These are phyloP conservation scores for Creontiades dilutus DNA, from an alignment of 2,888 invertebrate genomes.

Conservation along the genomic window DNA sequence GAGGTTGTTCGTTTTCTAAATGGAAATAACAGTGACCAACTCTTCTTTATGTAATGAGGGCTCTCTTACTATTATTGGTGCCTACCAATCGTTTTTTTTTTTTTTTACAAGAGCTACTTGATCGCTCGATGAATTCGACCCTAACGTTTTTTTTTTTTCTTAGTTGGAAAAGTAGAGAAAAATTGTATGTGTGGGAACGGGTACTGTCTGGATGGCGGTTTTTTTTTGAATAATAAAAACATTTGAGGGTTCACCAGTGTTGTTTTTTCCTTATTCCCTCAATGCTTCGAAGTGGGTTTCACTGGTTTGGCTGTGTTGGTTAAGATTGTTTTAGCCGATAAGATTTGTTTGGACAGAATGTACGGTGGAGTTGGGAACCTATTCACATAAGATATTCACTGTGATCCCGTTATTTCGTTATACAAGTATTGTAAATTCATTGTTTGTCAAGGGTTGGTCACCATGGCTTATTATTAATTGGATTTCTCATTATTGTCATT, in stretches of 20 bases:
- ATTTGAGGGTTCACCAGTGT: slow-evolving; percentile 40
- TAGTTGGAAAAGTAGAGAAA: slow-evolving; percentile 19
- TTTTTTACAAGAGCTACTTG: not conserved
- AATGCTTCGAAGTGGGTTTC: not conserved
- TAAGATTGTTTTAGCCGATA: slow-evolving; percentile 10
- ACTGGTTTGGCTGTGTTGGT: not conserved
- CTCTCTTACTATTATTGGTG: not conserved
- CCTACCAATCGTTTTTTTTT: not conserved
- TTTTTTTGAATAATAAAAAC: slow-evolving; percentile 38
- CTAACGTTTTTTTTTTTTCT: not conserved
- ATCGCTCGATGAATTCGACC: not conserved
- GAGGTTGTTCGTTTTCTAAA: slow-evolving; percentile 42
- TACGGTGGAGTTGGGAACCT: not conserved
- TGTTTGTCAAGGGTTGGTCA: slow-evolving; percentile 58
- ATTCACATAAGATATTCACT: not conserved
- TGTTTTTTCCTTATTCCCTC: slow-evolving; percentile 45
- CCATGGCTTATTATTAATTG: slow-evolving; percentile 19
- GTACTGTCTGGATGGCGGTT: slow-evolving; percentile 52
- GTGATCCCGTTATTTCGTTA: slow-evolving; percentile 14
- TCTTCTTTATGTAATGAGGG: slow-evolving; percentile 26
- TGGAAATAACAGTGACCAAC: slow-evolving; percentile 46
- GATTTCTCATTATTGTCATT: not conserved
- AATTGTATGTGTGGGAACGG: slow-evolving; percentile 25
- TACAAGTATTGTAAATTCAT: slow-evolving; percentile 20
- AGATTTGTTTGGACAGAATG: slow-evolving; percentile 27